Conservation (phyloP, 2,797 vertebrate genomes). For the Gastrophryne carolinensis region DNA sequence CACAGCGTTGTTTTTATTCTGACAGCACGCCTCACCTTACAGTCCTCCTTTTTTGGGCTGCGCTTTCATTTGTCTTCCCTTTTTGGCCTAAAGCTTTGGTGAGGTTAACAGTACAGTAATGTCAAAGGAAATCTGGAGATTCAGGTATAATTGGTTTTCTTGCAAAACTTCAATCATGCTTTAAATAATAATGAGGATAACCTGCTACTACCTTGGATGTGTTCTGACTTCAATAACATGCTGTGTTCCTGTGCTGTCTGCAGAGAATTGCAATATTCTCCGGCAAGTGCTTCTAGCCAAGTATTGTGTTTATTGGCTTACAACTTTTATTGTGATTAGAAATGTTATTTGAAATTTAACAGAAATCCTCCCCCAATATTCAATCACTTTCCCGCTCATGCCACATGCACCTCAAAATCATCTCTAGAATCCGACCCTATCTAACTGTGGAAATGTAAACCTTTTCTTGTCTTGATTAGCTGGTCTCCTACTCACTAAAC, state of each 20-base stretch:
- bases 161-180: slow-evolving; percentile 5
- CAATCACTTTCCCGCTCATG: too few species aligned
- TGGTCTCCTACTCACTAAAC: too few species aligned
- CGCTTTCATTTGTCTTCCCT: not conserved
- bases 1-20: not conserved
- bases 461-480: too few species aligned
- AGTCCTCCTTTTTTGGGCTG: not conserved
- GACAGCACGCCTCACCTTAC: not conserved
- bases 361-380: too few species aligned
- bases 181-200: not conserved
- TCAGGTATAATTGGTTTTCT: not conserved
- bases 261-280: too few species aligned
- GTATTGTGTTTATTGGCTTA: too few species aligned
- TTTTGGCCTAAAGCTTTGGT: not conserved
- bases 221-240: not conserved
- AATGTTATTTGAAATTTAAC: too few species aligned
- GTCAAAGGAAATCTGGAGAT: not conserved
- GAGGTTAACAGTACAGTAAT: not conserved
- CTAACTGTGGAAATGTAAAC: too few species aligned
- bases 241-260: not conserved
- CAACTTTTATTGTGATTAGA: too few species aligned
- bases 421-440: too few species aligned
- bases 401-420: too few species aligned
- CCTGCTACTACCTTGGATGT: not conserved
- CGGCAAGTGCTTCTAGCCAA: too few species aligned